These are phyloP conservation scores for Stenopsyche tienmushanensis DNA, from an alignment of 1,140 invertebrate genomes.

Conservation along the genomic window DNA sequence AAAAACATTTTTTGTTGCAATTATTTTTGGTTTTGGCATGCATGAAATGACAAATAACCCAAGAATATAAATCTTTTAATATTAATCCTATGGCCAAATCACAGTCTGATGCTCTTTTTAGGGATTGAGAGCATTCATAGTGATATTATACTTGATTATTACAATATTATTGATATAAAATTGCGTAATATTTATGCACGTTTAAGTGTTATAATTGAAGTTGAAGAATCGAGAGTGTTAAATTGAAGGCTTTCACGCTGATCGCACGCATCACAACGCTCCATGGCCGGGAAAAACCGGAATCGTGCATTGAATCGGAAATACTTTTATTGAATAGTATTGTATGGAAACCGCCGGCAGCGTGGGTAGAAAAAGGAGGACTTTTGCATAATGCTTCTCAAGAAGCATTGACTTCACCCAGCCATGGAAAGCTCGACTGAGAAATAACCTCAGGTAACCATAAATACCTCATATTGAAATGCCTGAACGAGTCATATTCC, in stretches of 20 bases:
- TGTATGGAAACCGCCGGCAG: slow-evolving; percentile 24
- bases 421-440: not conserved
- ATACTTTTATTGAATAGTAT: slow-evolving; percentile 40
- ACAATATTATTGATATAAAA: no score
- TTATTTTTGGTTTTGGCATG: no score
- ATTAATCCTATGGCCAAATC: no score
- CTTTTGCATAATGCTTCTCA: slow-evolving; percentile 34
- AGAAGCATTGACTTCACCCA: not conserved
- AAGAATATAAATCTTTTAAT: no score
- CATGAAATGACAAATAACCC: no score
- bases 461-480: not conserved
- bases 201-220: no score
- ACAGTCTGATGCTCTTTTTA: no score
- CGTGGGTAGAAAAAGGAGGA: slow-evolving; percentile 1
- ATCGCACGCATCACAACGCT: not conserved
- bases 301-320: slow-evolving; percentile 39
- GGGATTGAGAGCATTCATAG: no score
- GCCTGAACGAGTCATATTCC: not conserved
- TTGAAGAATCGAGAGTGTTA: no score
- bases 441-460: not conserved
- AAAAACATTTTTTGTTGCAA: no score
- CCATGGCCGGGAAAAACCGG: slow-evolving; percentile 1
- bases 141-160: no score
- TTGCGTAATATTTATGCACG: no score
- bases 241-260: not conserved